Evolutionary conservation across 2,888 invertebrate genomes (phyloP), one percentile per base, ranked within the genome.

Genomic region (Nineta flava): DNA sequence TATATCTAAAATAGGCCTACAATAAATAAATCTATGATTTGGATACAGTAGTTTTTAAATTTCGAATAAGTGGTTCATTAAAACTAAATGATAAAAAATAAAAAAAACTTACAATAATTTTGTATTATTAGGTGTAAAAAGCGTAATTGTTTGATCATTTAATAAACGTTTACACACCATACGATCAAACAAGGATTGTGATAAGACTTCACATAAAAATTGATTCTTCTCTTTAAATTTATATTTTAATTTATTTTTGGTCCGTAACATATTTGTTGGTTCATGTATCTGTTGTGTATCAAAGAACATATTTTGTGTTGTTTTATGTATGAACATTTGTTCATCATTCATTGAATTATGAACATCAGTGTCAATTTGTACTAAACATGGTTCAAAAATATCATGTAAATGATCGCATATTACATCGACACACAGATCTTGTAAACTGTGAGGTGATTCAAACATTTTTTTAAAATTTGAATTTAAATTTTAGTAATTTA

Each of bases 371-470:
- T 47, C 58, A 2, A 50, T 51, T 46, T 64, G 63, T 41, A 63
- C 63, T 51, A 63, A 64, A 54, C 65, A 65, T 48, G 65, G 59
- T 48, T 69, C 66, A 55, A 75, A 75, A 13, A 77, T 63, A 26
- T 69, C 69, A 54, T 70, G 64, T 51, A 80, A 68, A 60, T 79
- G 77, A 55, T 76, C 76, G 61, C 78, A 77, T 55, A 81, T 77
- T 56, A 71, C 75, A 58, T 78, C 75, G 44, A 81, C 67, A 62
- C 80, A 81, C 56, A 73, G 68, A 56, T 77, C 75, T 63, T 77
- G 76, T 49, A 81, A 67, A 53, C 66, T 40, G 13, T 46, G 31
- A 43, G 67, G 57, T 57, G 94, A 94, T 93, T 92, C 92, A 62
- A 94, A 93, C 93, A 69, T 94, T 67, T 88, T 93, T n/a, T n/a